A percentile compares a stretch with the other conserved stretches of the same genome.
phyloP scores from a whole-genome alignment of 2,888 invertebrate genomes.

The Xestia c-nigrum region DNA sequence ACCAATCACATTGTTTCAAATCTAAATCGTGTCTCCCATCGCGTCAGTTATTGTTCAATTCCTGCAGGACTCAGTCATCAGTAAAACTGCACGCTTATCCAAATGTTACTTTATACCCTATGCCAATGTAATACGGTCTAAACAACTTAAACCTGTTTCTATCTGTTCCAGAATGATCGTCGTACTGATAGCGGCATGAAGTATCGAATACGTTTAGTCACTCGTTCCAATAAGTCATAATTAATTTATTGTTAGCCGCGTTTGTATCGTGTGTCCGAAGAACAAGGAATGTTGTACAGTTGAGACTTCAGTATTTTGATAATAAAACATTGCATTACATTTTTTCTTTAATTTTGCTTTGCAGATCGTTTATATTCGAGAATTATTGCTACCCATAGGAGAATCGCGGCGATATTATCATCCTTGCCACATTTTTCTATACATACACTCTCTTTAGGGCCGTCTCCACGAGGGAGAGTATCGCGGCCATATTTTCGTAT shows the following conservation, averaged over 20 bases:
- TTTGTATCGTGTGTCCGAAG: conserved; percentile 65
- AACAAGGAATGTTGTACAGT: conserved; percentile 73
- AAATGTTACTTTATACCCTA: not conserved
- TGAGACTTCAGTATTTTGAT: conserved; percentile 83
- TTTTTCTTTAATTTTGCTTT: conserved; percentile 26
- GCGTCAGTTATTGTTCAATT: conserved; percentile 2
- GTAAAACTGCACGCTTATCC: not conserved
- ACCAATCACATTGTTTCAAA: not conserved
- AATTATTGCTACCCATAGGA: not conserved
- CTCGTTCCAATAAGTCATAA: conserved; percentile 77
- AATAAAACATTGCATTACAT: conserved; percentile 72
- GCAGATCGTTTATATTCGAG: not conserved
- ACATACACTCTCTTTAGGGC: too few species aligned
- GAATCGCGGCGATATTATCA: too few species aligned
- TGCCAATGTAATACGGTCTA: not conserved
- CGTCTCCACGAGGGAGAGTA: too few species aligned
- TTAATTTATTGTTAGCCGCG: conserved; percentile 72
- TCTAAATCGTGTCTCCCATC: not conserved
- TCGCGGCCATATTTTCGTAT: too few species aligned
- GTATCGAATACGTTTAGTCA: conserved; percentile 63
- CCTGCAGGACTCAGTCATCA: not conserved
- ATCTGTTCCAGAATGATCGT: conserved; percentile 88
- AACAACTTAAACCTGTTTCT: conserved; percentile 28
- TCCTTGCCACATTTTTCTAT: too few species aligned
- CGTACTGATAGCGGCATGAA: conserved; percentile 86